Percentiles rank a stretch among this genome's conserved stretches.
These are phyloP conservation scores for Serranus cabrilla DNA, from an alignment of 2,797 vertebrate genomes.

Conservation along the genomic window DNA sequence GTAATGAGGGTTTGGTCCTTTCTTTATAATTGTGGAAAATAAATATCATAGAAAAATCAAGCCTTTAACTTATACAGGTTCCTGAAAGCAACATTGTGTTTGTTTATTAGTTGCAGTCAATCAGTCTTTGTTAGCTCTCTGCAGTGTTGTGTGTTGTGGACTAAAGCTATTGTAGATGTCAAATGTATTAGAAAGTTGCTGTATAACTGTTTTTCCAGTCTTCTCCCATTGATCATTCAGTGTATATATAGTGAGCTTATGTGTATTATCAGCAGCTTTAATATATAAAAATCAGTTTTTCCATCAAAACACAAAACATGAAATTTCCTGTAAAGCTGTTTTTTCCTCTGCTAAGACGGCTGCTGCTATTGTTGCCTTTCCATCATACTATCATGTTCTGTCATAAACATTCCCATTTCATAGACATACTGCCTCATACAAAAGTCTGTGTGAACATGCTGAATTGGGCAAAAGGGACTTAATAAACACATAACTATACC, in stretches of 20 bases:
- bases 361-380: constrained; percentile 15
- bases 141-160: neutral
- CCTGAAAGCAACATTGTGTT: neutral
- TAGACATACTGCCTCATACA: constrained; percentile 27
- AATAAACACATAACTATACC: neutral
- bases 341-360: constrained; percentile 15
- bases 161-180: neutral
- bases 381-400: constrained; percentile 69
- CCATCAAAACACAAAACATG: constrained; percentile 15
- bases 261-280: constrained; percentile 12
- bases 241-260: neutral
- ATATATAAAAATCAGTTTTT: constrained; percentile 26
- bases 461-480: neutral
- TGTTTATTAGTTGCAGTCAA: neutral
- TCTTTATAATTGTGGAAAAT: no score
- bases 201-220: neutral
- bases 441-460: constrained; percentile 5
- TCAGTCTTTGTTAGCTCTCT: neutral
- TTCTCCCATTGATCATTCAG: neutral
- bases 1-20: no score
- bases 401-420: constrained; percentile 66
- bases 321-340: constrained; percentile 46
- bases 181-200: neutral
- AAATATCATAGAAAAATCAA: no score
- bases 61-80: no score